These are phyloP conservation scores for Sitobion miscanthi DNA, from an alignment of 1,140 invertebrate genomes.

Conservation along the genomic window DNA sequence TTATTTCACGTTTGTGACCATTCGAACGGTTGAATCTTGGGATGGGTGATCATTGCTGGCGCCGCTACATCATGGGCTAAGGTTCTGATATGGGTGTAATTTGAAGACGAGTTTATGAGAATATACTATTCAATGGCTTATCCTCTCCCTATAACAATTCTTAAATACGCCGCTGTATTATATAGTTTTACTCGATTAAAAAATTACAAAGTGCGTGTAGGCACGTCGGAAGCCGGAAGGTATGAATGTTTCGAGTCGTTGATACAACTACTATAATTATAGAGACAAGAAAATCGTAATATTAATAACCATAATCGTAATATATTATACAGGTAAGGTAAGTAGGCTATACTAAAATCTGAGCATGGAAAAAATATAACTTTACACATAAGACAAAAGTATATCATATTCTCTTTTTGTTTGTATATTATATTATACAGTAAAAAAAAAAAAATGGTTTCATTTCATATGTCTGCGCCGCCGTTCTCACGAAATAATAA, in stretches of 20 bases:
- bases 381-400: background rate
- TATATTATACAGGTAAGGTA: background rate
- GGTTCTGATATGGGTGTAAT: too few relatives aligned
- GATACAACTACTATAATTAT: background rate
- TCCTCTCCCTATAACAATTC: too few relatives aligned
- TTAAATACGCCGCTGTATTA: too few relatives aligned
- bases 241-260: background rate
- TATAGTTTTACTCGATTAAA: background rate
- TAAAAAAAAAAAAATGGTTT: constrained; percentile 38
- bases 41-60: too few relatives aligned
- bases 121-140: too few relatives aligned
- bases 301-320: background rate
- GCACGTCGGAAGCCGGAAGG: background rate
- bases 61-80: too few relatives aligned
- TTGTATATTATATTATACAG: background rate
- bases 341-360: background rate
- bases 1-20: too few relatives aligned
- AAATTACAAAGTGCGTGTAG: background rate
- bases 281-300: background rate
- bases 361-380: background rate
- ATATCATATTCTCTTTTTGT: background rate
- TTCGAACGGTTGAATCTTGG: too few relatives aligned
- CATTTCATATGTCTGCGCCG: constrained; percentile 17
- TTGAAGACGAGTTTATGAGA: too few relatives aligned
- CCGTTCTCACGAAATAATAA: constrained; percentile 39